Conservation (phyloP, 1,140 invertebrate species). For the Papilio glaucus region DNA sequence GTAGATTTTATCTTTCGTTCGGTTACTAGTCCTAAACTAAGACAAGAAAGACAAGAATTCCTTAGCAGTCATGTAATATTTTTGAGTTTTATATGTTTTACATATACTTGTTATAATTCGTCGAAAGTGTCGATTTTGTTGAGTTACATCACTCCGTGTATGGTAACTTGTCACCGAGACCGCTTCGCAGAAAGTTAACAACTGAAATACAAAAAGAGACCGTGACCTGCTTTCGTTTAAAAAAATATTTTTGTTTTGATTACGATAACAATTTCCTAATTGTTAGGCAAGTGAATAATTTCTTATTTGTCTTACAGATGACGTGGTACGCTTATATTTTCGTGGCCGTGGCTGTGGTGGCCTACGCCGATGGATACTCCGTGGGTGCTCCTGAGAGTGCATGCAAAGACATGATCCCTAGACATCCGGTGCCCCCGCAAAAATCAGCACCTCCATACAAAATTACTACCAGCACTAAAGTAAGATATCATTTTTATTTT, state of each 20-base stretch:
- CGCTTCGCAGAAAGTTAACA: constrained; percentile 58
- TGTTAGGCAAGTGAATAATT: constrained; percentile 15
- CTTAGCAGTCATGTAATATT: background rate
- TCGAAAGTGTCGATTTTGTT: constrained; percentile 49
- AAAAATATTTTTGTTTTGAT: constrained; percentile 47
- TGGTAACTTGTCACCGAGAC: constrained; percentile 59
- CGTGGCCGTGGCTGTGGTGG: constrained; percentile 53
- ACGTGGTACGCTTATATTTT: constrained; percentile 58
- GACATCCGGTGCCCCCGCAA: constrained; percentile 78
- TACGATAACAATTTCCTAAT: constrained; percentile 25
- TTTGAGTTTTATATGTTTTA: constrained; percentile 48
- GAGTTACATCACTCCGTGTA: constrained; percentile 53
- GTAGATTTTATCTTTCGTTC: background rate
- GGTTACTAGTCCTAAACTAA: background rate
- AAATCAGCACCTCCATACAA: constrained; percentile 74
- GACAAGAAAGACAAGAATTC: background rate
- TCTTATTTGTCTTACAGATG: constrained; percentile 46
- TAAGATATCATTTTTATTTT: constrained; percentile 43
- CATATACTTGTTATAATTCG: constrained; percentile 57
- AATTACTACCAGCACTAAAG: constrained; percentile 75
- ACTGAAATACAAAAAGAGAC: constrained; percentile 65
- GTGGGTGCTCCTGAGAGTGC: constrained; percentile 79
- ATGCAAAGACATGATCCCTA: constrained; percentile 82
- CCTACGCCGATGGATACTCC: constrained; percentile 66
- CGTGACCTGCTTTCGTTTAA: constrained; percentile 66